phyloP scores from a whole-genome alignment of 2,797 vertebrate species.

The Mormyrus proboscirostris region DNA sequence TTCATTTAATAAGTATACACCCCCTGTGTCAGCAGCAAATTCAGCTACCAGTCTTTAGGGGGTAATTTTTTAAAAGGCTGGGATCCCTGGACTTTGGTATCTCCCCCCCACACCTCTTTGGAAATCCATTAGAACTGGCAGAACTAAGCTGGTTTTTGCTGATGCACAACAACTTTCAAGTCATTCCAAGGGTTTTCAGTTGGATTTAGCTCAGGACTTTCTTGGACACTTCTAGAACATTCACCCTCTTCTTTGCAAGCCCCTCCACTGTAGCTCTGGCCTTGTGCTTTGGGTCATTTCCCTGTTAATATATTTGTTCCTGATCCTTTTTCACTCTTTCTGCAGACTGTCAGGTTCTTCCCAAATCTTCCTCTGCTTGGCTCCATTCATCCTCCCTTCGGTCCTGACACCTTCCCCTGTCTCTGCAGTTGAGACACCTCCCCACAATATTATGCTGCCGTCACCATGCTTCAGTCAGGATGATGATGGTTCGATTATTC shows the following conservation, averaged over 20 bases:
- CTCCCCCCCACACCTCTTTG: not conserved
- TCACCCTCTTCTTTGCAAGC: not conserved
- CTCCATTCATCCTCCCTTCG: not conserved
- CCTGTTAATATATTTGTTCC: too few relatives aligned
- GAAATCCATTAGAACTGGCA: too few relatives aligned
- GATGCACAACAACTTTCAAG: too few relatives aligned
- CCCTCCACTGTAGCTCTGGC: not conserved
- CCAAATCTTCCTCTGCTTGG: not conserved
- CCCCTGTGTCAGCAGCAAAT: not conserved
- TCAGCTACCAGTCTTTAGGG: not conserved
- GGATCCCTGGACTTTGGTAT: not conserved
- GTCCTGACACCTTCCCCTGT: not conserved
- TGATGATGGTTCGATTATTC: not conserved
- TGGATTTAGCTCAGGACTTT: not conserved
- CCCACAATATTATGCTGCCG: not conserved
- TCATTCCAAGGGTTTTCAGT: too few relatives aligned
- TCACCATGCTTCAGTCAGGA: not conserved
- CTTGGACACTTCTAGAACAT: not conserved
- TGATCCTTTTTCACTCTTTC: not conserved
- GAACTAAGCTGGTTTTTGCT: too few relatives aligned
- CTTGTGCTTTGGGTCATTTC: not conserved
- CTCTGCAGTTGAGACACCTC: not conserved
- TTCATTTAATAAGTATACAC: not conserved
- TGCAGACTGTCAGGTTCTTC: not conserved
- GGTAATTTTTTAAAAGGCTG: not conserved